Conservation (phyloP, 2,888 invertebrate genomes). For the Eristalinus sepulchralis region DNA sequence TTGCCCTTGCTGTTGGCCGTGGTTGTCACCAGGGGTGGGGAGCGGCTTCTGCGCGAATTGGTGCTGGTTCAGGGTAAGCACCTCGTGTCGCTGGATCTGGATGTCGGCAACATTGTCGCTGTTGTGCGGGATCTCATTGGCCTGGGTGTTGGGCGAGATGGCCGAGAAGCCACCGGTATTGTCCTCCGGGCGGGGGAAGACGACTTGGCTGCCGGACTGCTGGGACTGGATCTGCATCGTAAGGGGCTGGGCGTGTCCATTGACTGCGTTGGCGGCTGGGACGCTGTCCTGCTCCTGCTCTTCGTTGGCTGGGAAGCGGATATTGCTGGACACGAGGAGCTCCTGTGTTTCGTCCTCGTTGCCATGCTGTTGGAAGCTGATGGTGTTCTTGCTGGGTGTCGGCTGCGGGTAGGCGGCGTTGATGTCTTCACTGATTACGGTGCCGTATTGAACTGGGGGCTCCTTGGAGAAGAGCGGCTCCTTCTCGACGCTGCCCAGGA, state of each 20-base stretch:
- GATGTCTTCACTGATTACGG: slow-evolving; percentile 78
- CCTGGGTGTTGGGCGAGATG: slow-evolving; percentile 49
- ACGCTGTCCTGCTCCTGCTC: slow-evolving; percentile 74
- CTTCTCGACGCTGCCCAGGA: slow-evolving; percentile 81
- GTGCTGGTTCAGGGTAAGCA: slow-evolving; percentile 78
- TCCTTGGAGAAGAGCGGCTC: slow-evolving; percentile 81
- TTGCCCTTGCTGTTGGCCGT: slow-evolving; percentile 33
- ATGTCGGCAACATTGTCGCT: slow-evolving; percentile 67
- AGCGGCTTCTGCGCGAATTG: slow-evolving; percentile 73
- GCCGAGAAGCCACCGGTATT: slow-evolving; percentile 42
- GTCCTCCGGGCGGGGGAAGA: slow-evolving; percentile 77
- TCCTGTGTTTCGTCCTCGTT: slow-evolving; percentile 77
- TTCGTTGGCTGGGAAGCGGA: slow-evolving; percentile 78
- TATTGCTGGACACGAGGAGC: slow-evolving; percentile 78
- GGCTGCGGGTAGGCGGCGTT: slow-evolving; percentile 73
- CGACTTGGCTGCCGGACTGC: slow-evolving; percentile 76
- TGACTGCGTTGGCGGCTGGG: slow-evolving; percentile 73
- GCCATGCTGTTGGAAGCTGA: slow-evolving; percentile 56
- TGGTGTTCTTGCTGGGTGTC: slow-evolving; percentile 67
- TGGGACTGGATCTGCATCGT: slow-evolving; percentile 77
- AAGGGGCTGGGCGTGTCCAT: slow-evolving; percentile 79
- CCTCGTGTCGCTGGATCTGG: slow-evolving; percentile 79
- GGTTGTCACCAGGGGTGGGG: slow-evolving; percentile 10
- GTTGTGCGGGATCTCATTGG: slow-evolving; percentile 49
- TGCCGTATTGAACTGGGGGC: slow-evolving; percentile 78